Conservation (phyloP, 2,113 vertebrate genomes). For the Odontesthes bonariensis region DNA sequence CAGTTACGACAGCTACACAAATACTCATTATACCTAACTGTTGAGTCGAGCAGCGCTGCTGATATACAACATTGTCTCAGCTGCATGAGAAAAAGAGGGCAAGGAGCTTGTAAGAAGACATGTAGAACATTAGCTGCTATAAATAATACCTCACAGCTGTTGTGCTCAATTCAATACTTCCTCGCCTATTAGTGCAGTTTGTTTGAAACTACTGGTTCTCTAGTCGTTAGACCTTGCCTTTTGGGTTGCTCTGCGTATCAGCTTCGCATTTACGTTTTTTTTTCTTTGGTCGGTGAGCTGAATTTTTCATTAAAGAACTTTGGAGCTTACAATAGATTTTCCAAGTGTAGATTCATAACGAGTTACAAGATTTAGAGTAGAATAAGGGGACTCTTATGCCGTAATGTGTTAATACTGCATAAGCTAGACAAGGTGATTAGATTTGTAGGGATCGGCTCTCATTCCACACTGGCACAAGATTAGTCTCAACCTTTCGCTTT, state of each 20-base stretch:
- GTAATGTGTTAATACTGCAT: constrained; percentile 4
- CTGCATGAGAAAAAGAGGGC: constrained; percentile 70
- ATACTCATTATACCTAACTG: not conserved
- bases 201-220: constrained; percentile 42
- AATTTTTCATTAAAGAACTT: constrained; percentile 6
- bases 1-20: constrained; percentile 83
- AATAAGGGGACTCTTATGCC: constrained; percentile 31
- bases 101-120: constrained; percentile 73
- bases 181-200: constrained; percentile 53
- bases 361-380: constrained; percentile 10
- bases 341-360: constrained; percentile 16
- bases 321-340: not conserved
- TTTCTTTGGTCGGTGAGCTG: not conserved
- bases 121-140: constrained; percentile 73
- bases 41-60: constrained; percentile 1
- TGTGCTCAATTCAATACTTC: constrained; percentile 63
- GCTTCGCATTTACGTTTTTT: not conserved
- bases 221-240: constrained; percentile 28
- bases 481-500: constrained; percentile 23
- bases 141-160: constrained; percentile 76
- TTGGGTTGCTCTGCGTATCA: constrained; percentile 1
- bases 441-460: constrained; percentile 55
- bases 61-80: constrained; percentile 50
- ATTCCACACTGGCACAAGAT: constrained; percentile 49
- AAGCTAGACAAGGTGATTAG: constrained; percentile 36